phyloP scores from a whole-genome alignment of 2,113 vertebrate species.

The Pedetes capensis region DNA sequence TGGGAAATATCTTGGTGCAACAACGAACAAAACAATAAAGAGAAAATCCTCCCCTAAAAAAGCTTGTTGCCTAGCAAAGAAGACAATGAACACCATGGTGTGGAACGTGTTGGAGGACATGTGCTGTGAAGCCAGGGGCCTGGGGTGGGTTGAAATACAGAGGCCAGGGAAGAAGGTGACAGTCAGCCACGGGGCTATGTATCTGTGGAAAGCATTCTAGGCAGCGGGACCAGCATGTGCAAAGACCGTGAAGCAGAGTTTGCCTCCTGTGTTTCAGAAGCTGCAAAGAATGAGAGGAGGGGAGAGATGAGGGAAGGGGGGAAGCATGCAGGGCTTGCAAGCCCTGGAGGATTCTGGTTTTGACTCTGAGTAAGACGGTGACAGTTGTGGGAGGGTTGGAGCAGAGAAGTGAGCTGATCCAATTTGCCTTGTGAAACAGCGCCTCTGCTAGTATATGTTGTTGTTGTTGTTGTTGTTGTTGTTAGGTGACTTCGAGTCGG shows the following conservation, averaged over 20 bases:
- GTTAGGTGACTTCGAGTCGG: no score
- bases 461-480: no score
- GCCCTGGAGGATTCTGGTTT: rapidly evolving
- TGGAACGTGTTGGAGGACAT: rapidly evolving
- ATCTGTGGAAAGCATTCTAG: not conserved
- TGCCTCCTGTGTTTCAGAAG: not conserved
- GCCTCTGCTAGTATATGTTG: no score
- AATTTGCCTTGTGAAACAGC: not conserved
- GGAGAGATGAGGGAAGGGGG: not conserved
- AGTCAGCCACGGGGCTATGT: rapidly evolving
- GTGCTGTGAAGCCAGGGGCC: not conserved
- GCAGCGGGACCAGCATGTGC: not conserved
- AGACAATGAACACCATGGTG: not conserved
- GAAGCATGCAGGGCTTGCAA: rapidly evolving
- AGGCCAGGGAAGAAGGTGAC: not conserved
- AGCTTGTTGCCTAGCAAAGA: not conserved
- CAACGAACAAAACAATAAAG: not conserved
- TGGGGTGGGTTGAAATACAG: rapidly evolving
- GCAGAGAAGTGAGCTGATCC: not conserved
- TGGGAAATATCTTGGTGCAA: not conserved
- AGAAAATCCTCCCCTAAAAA: not conserved
- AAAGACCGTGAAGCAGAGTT: not conserved
- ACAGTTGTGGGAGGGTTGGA: not conserved
- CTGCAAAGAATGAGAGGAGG: no score
- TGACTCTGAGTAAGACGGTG: not conserved